Percentiles rank a stretch among this genome's conserved stretches.
Evolutionary conservation across 2,888 invertebrate genomes (phyloP).

Genomic region (Hydropsyche betteni): DNA sequence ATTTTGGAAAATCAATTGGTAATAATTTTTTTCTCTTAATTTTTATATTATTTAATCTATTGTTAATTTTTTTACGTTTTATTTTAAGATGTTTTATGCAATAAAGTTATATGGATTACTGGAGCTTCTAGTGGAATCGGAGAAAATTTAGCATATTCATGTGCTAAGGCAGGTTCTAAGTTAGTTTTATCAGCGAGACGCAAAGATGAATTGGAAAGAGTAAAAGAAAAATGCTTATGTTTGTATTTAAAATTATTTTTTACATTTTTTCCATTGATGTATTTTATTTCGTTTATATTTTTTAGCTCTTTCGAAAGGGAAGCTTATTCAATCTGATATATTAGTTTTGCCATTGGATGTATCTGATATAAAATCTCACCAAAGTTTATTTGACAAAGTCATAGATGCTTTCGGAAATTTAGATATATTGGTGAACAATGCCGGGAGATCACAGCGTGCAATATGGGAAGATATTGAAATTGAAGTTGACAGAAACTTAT

Average conservation of each 20-base stretch:
- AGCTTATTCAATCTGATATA: slow-evolving; percentile 68
- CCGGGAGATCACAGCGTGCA: slow-evolving; percentile 81
- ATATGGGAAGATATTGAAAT: slow-evolving; percentile 75
- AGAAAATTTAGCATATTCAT: slow-evolving; percentile 73
- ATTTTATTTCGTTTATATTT: slow-evolving; percentile 44
- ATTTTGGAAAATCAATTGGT: slow-evolving; percentile 71
- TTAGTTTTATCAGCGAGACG: slow-evolving; percentile 75
- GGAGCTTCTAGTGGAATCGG: slow-evolving; percentile 89
- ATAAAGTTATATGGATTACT: slow-evolving; percentile 84
- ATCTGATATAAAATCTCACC: slow-evolving; percentile 68
- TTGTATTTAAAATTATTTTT: neutral
- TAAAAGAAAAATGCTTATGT: slow-evolving; percentile 72
- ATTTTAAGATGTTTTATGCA: slow-evolving; percentile 63
- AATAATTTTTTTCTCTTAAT: slow-evolving; percentile 45
- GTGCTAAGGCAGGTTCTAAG: slow-evolving; percentile 73
- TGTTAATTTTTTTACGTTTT: neutral
- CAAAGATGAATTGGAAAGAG: slow-evolving; percentile 69
- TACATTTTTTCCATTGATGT: neutral
- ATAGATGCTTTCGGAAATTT: slow-evolving; percentile 75
- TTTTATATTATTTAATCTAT: neutral
- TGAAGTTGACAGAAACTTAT: slow-evolving; percentile 76
- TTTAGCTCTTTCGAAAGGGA: slow-evolving; percentile 58
- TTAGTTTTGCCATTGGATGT: slow-evolving; percentile 76
- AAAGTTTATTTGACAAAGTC: slow-evolving; percentile 68
- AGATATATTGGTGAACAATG: slow-evolving; percentile 83